phyloP scores from a whole-genome alignment of 2,888 invertebrate species.

The Platycheirus rosarum region DNA sequence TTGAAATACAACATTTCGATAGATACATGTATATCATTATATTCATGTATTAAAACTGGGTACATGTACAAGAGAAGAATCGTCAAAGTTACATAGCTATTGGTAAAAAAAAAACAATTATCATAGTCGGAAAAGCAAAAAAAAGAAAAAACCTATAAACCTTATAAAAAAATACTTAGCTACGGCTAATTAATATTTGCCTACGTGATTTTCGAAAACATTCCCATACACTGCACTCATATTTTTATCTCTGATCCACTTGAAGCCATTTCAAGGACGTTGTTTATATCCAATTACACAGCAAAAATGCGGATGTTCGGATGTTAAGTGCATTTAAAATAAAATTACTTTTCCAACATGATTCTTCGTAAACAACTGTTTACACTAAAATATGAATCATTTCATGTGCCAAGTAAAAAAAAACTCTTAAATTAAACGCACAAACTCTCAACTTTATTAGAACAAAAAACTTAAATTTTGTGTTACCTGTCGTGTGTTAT shows the following conservation, averaged over 20 bases:
- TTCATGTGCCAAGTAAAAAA: background rate
- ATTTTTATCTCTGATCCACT: slow-evolving; percentile 21
- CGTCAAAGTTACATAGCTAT: no score
- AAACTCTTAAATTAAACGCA: background rate
- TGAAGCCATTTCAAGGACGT: slow-evolving; percentile 36
- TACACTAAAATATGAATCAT: background rate
- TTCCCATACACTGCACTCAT: background rate
- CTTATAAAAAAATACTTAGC: background rate
- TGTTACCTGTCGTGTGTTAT: slow-evolving; percentile 33
- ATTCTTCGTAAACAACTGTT: background rate
- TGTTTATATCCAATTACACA: slow-evolving; percentile 20
- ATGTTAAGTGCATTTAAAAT: background rate
- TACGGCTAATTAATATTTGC: background rate
- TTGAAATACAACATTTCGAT: no score
- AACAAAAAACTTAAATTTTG: background rate
- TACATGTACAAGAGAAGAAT: no score
- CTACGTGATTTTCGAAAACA: slow-evolving; percentile 30
- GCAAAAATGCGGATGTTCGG: slow-evolving; percentile 31
- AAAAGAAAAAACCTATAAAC: slow-evolving; percentile 7
- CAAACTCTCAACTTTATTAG: background rate
- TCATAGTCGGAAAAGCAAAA: slow-evolving; percentile 4
- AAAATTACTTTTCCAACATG: background rate
- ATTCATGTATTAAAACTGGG: no score
- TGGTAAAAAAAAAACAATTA: no score
- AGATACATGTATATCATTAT: no score